phyloP scores from a whole-genome alignment of 1,140 invertebrate species.

The Cotesia typhae region DNA sequence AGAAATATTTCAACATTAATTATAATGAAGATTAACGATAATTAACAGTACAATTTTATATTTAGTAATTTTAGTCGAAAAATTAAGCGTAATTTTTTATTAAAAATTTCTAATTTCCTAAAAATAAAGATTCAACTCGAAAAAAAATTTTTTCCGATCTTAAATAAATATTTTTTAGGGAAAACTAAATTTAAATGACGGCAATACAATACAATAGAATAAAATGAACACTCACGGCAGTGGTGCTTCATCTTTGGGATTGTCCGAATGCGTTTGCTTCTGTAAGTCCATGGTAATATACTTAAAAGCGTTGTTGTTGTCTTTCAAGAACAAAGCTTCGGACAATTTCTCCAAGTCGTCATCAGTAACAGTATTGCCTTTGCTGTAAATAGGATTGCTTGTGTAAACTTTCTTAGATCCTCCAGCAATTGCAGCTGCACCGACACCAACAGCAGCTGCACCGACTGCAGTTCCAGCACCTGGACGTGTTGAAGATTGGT shows the following conservation, averaged over 20 bases:
- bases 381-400: constrained; percentile 58
- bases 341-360: constrained; percentile 73
- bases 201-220: no score
- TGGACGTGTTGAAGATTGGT: constrained; percentile 28
- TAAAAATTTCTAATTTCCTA: no score
- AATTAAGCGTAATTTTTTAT: no score
- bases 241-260: constrained; percentile 75
- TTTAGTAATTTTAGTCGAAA: no score
- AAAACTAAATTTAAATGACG: no score
- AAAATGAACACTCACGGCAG: constrained; percentile 70
- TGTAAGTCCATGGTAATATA: constrained; percentile 76
- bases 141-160: no score
- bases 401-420: constrained; percentile 45
- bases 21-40: no score
- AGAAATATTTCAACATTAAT: no score
- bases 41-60: no score
- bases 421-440: constrained; percentile 1
- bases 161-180: no score
- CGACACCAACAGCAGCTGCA: constrained; percentile 16
- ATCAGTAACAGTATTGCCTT: constrained; percentile 65
- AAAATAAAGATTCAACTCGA: no score
- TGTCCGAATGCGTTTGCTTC: constrained; percentile 74
- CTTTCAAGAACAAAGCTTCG: constrained; percentile 77
- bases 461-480: constrained; percentile 34
- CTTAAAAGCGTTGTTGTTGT: constrained; percentile 74